Base-by-base conservation (phyloP, 2,888 invertebrate species). In the Furcula furcula region DNA sequence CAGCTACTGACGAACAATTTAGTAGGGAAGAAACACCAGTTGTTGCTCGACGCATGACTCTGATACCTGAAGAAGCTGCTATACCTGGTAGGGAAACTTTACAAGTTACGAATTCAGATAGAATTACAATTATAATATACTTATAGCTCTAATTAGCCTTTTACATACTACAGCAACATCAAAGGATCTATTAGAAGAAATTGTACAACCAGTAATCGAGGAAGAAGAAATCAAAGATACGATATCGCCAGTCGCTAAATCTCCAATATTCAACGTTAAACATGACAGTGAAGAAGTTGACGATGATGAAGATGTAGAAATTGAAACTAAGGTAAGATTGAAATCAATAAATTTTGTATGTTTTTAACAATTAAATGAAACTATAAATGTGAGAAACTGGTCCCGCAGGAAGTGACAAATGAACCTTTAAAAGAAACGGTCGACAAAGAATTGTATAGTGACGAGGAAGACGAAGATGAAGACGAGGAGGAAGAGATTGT, bases 41-140 rank as follows among this genome's bases (percentile, higher is more conserved):
- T 30, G 47, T 66, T n/a, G 80, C 80, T 49, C 73, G 87, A 35
- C 76, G 89, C 41, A 84, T 88, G 86, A 87, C 87, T 21, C 72
- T 87, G 19, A 63, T 85, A 51, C 52, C 76, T 5, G 76, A 81
- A 56, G 79, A 79, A 54, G 45, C 60, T 23, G 33, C 59, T 7
- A 39, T 44, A 31, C 31, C 61, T 55, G 69, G 74, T 67, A 71
- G 55, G 69, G 56, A 34, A 43, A 20, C 36, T 40, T 51, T 40
- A n/a, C n/a, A n/a, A n/a, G n/a, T 23, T 23, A 26, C 35, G 14
- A 14, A 14, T 6, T 28, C 11, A 5, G 10, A 7, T 2, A 18
- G 16, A 18, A 39, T 27, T 36, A 39, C 36, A 40, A 25, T 23
- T 39, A 45, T 9, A 23, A 48, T 13, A 36, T 43, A 34, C 31